A percentile compares a stretch with the other conserved stretches of the same genome.
phyloP scores from a whole-genome alignment of 2,888 invertebrate genomes.

The Acrobeloides nanus region DNA sequence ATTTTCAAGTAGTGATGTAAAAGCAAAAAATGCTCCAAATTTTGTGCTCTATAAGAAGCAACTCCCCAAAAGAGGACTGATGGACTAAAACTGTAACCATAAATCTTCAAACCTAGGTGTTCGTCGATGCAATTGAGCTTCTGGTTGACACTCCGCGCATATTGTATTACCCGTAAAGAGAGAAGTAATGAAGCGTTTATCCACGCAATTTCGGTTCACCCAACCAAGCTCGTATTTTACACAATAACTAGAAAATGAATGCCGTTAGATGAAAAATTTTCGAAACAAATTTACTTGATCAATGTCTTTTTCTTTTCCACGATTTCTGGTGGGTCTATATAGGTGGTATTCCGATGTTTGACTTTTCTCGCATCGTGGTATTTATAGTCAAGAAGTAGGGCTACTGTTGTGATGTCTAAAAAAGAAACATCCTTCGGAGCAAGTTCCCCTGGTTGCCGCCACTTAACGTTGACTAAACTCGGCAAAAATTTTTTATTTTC shows the following conservation, averaged over 20 bases:
- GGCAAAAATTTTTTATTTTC: too few species aligned
- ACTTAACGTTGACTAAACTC: too few species aligned
- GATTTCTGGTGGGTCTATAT: too few species aligned
- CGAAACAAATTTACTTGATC: conserved; percentile 2
- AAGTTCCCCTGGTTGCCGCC: too few species aligned
- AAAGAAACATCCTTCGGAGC: conserved; percentile 4
- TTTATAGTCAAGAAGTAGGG: conserved; percentile 41
- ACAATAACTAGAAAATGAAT: conserved; percentile 37
- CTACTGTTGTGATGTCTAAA: conserved; percentile 44
- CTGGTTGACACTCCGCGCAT: conserved; percentile 50
- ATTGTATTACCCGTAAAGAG: conserved; percentile 26
- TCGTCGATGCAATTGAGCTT: conserved; percentile 43
- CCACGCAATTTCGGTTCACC: conserved; percentile 45
- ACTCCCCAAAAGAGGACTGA: too few species aligned
- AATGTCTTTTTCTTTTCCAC: conserved; percentile 15
- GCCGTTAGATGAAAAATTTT: background rate
- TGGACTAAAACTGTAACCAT: too few species aligned
- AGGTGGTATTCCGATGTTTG: too few species aligned
- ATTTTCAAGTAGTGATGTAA: too few species aligned
- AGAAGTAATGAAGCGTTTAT: conserved; percentile 14
- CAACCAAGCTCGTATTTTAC: conserved; percentile 44
- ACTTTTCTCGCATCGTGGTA: conserved; percentile 29
- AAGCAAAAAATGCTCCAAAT: too few species aligned
- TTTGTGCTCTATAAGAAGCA: too few species aligned
- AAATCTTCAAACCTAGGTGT: conserved; percentile 9